Base-by-base conservation (phyloP, 2,113 vertebrate species). In the Leptocoma aspasia region DNA sequence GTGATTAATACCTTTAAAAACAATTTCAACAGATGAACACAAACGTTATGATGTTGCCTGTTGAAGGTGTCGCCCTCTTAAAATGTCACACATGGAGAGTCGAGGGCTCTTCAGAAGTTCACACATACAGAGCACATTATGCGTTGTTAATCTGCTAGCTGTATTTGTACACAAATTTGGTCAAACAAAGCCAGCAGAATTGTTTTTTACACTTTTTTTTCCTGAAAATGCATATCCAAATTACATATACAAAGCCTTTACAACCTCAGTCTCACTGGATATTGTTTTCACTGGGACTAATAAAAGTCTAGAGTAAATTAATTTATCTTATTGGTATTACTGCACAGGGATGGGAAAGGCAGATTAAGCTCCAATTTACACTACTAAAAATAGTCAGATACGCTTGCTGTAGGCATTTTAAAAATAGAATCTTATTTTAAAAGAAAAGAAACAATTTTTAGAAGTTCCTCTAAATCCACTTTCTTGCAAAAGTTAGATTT, bases 291-390 rank as follows among this genome's bases (percentile, higher is more conserved):
- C 18, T 57, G 13, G 10, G 31, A 82, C 33, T 71, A 86, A 78
- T 66, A 86, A 64, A 93, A 64, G 7, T 23, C 56, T 41, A 83
- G 26, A 65, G 42, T 77, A 89, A 89, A 83, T 77, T 83, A 42
- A 78, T 89, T 92, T 81, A 42, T 49, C 18, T 75, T 89, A 53
- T 20, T 86, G 12, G 21, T 63, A 82, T 76, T 82, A 53, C 44
- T 86, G n/a, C 2, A 3, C 15, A 60, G 37, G 37, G 41, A 92
- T 87, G 22, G 35, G 22, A 52, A 77, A 92, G 17, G 39, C 49
- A 85, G 31, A 92, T 22, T 30, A 86, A 5, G 7, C 26, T 90
- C 31, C 47, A 69, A 63, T 39, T 30, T 80, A 78, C 49, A 76
- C 33, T 15, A 15, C 14, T 89, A 87, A 85, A 81, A 94, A 86